These are phyloP conservation scores for Pogonomyrmex barbatus DNA, from an alignment of 1,140 invertebrate species.

Conservation along the genomic window DNA sequence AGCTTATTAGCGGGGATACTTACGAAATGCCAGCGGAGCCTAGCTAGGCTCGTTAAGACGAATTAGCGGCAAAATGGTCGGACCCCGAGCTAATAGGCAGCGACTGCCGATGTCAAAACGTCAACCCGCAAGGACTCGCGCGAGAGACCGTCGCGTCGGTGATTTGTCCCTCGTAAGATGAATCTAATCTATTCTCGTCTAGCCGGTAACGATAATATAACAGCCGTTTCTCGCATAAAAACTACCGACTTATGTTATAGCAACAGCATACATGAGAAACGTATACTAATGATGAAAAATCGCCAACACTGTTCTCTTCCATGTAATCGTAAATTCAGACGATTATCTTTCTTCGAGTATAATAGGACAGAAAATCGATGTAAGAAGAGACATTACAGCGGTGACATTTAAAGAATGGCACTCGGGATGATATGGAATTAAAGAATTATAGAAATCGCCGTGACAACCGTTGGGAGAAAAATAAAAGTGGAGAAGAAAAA, in stretches of 20 bases:
- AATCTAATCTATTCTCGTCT: slow-evolving; percentile 55
- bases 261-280: neutral
- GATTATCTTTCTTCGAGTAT: neutral
- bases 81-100: slow-evolving; percentile 78
- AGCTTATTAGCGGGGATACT: slow-evolving; percentile 78
- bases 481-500: slow-evolving; percentile 14
- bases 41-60: slow-evolving; percentile 78
- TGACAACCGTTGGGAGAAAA: neutral
- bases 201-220: neutral
- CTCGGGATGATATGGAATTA: slow-evolving; percentile 65
- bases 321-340: neutral
- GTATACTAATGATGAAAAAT: neutral
- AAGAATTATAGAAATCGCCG: slow-evolving; percentile 43
- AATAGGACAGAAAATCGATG: neutral
- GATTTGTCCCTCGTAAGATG: slow-evolving; percentile 60
- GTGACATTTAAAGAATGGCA: slow-evolving; percentile 43
- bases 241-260: neutral
- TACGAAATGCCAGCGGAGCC: slow-evolving; percentile 71
- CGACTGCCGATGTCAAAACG: slow-evolving; percentile 80
- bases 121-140: slow-evolving; percentile 70
- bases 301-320: neutral
- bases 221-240: slow-evolving; percentile 12
- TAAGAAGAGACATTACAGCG: slow-evolving; percentile 66
- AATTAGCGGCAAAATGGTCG: slow-evolving; percentile 78
- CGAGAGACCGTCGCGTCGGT: slow-evolving; percentile 61